Percentiles rank a stretch among this genome's conserved stretches.
These are phyloP conservation scores for Dipodomys merriami DNA, from an alignment of 2,113 vertebrate genomes.

Conservation along the genomic window DNA sequence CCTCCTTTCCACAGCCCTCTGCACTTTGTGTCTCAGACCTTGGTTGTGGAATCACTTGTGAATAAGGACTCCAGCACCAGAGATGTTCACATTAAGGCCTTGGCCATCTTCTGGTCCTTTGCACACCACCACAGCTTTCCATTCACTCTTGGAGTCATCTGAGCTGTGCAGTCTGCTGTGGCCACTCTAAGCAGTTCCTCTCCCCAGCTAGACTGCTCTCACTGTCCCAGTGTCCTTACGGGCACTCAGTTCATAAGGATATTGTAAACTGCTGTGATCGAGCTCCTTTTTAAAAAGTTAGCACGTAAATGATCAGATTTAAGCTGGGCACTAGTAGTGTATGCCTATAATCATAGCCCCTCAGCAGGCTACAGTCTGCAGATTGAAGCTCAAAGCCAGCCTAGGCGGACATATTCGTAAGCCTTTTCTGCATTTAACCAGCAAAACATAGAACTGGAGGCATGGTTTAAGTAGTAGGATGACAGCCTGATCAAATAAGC, in stretches of 20 bases:
- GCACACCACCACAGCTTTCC: background rate
- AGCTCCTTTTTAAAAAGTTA: background rate
- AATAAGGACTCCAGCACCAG: background rate
- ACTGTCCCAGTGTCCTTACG: too few species aligned
- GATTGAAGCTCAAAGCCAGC: too few species aligned
- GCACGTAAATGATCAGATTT: background rate
- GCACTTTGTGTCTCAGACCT: background rate
- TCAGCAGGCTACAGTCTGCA: too few species aligned
- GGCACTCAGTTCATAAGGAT: background rate
- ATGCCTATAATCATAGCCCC: too few species aligned
- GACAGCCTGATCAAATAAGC: too few species aligned
- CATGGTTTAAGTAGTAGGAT: too few species aligned
- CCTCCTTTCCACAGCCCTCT: too few species aligned
- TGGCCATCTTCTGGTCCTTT: background rate
- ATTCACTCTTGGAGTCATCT: background rate
- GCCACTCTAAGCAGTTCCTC: background rate
- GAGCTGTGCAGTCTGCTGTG: background rate
- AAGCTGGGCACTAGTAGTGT: too few species aligned
- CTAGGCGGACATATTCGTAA: too few species aligned
- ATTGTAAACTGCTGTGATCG: accelerated
- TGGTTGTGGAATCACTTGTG: background rate
- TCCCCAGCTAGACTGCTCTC: background rate
- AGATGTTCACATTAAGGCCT: background rate
- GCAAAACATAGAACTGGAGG: too few species aligned
- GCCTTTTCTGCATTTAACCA: too few species aligned